phyloP scores from a whole-genome alignment of 2,888 invertebrate species.

The Boloria selene region DNA sequence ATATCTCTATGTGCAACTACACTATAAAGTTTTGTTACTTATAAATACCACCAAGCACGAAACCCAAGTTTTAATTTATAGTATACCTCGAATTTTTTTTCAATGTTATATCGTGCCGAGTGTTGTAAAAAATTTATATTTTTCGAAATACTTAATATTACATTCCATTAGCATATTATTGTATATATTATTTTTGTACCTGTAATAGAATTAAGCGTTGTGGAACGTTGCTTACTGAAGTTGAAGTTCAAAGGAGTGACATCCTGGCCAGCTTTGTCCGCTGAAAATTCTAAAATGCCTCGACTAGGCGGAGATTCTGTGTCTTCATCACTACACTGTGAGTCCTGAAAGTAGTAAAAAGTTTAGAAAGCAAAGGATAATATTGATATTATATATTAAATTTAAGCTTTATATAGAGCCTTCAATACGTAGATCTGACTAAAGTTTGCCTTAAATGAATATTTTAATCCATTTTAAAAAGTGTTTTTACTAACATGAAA shows the following conservation, averaged over 20 bases:
- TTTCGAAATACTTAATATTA: constrained; percentile 35
- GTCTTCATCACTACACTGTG: constrained; percentile 78
- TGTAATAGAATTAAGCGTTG: constrained; percentile 89
- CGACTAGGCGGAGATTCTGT: constrained; percentile 82
- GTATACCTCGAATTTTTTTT: background rate
- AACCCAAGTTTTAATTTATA: constrained; percentile 19
- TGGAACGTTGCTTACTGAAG: constrained; percentile 87
- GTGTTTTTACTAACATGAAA: no score
- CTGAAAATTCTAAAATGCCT: constrained; percentile 91
- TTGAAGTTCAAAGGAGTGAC: constrained; percentile 93
- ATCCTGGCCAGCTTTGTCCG: constrained; percentile 93
- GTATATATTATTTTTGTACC: constrained; percentile 67
- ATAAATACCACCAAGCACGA: constrained; percentile 49
- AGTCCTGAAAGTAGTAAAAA: constrained; percentile 59
- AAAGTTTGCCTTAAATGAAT: background rate
- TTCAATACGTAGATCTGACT: background rate
- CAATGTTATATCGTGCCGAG: constrained; percentile 24
- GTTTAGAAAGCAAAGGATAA: background rate
- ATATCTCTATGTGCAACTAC: constrained; percentile 67
- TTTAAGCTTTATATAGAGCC: background rate
- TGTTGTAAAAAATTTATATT: constrained; percentile 20
- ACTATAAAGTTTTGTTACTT: constrained; percentile 52
- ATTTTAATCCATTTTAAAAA: background rate
- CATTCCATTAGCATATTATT: constrained; percentile 41
- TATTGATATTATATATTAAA: background rate